These are phyloP conservation scores for Neuroterus valhalla DNA, from an alignment of 1,140 invertebrate species.

Conservation along the genomic window DNA sequence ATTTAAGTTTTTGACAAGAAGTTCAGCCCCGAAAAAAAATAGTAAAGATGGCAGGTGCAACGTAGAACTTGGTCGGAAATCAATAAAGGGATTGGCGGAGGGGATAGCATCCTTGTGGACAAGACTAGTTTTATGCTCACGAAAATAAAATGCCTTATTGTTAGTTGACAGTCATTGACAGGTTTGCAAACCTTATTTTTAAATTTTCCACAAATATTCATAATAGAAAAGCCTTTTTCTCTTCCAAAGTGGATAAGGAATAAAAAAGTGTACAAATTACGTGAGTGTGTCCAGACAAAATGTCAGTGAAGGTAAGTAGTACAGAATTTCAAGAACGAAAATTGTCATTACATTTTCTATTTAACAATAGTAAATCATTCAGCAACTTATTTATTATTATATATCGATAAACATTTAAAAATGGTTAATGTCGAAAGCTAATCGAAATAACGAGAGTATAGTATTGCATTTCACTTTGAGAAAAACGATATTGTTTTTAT, in stretches of 20 bases:
- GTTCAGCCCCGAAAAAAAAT: slow-evolving; percentile 38
- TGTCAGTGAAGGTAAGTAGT: slow-evolving; percentile 72
- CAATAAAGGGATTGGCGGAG: slow-evolving; percentile 61
- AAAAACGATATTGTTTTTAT: too few species aligned
- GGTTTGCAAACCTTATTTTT: slow-evolving; percentile 8
- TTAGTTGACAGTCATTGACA: slow-evolving; percentile 49
- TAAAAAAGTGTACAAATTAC: slow-evolving; percentile 53
- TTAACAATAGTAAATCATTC: not conserved
- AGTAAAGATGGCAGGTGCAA: slow-evolving; percentile 65
- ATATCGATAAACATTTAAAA: too few species aligned
- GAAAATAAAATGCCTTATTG: slow-evolving; percentile 60
- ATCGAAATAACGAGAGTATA: too few species aligned
- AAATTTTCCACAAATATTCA: slow-evolving; percentile 35
- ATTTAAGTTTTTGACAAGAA: not conserved
- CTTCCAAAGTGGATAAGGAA: not conserved
- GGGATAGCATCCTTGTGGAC: slow-evolving; percentile 61
- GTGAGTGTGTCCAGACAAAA: slow-evolving; percentile 57
- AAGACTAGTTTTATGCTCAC: slow-evolving; percentile 57
- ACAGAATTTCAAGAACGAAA: slow-evolving; percentile 30
- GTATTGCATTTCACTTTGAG: too few species aligned
- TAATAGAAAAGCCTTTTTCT: slow-evolving; percentile 9
- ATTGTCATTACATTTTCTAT: not conserved
- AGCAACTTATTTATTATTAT: too few species aligned
- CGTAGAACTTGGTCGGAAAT: slow-evolving; percentile 51
- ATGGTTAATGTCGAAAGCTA: too few species aligned